Percentiles rank a stretch among this genome's conserved stretches.
phyloP scores from a whole-genome alignment of 2,113 vertebrate genomes.

The Motacilla tschutschensis region DNA sequence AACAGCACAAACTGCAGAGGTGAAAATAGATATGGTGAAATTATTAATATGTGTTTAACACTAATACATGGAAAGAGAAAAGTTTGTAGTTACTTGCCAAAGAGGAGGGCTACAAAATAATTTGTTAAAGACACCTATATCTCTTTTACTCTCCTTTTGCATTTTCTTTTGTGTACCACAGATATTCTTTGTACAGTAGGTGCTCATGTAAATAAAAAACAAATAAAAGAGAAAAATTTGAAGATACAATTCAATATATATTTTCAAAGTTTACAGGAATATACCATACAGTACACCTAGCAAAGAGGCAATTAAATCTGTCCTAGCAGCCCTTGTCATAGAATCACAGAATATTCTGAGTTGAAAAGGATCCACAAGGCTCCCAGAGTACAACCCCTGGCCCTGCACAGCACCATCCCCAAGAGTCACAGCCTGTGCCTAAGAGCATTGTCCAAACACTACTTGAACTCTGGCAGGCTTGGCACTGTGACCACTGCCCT shows the following conservation, averaged over 20 bases:
- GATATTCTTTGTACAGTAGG: not conserved
- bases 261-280: not conserved
- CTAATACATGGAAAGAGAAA: not conserved
- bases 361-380: not conserved
- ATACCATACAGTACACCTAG: not conserved
- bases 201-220: not conserved
- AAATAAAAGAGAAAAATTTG: not conserved
- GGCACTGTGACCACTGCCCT: accelerated
- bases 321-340: not conserved
- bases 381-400: too few species aligned
- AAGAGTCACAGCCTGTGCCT: accelerated
- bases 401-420: not conserved
- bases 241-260: not conserved
- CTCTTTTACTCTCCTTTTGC: accelerated
- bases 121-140: not conserved
- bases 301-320: not conserved
- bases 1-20: not conserved
- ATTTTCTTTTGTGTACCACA: not conserved
- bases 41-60: accelerated
- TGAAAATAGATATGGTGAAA: not conserved
- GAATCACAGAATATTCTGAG: not conserved
- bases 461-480: not conserved
- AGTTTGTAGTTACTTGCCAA: not conserved
- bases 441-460: accelerated
- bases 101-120: not conserved